Evolutionary conservation across 2,113 vertebrate genomes (phyloP).

Genomic region (Limanda limanda): DNA sequence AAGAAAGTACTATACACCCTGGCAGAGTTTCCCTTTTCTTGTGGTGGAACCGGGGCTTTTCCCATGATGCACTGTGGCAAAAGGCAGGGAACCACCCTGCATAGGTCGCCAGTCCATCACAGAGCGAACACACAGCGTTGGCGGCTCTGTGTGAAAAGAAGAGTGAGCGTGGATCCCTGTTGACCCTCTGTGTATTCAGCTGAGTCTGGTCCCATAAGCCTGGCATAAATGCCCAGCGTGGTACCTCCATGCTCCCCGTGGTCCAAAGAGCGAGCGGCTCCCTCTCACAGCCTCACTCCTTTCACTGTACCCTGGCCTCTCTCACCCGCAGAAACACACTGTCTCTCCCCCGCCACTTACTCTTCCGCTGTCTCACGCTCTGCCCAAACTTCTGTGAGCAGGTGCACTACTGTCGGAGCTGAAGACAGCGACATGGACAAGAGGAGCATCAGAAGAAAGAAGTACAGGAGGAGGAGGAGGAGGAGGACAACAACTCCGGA

Average conservation of each 20-base stretch:
- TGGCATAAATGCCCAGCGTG: constrained; percentile 74
- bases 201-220: constrained; percentile 62
- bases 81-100: constrained; percentile 36
- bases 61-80: constrained; percentile 39
- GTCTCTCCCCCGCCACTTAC: constrained; percentile 43
- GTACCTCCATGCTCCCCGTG: constrained; percentile 53
- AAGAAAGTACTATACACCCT: background rate
- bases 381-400: constrained; percentile 64
- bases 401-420: constrained; percentile 71
- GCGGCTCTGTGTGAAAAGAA: constrained; percentile 58
- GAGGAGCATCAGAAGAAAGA: constrained; percentile 50
- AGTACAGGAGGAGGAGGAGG: constrained; percentile 53
- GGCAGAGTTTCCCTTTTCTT: background rate
- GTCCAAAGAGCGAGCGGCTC: constrained; percentile 56
- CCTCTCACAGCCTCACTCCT: constrained; percentile 64
- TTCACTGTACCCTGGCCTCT: constrained; percentile 60
- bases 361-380: constrained; percentile 51
- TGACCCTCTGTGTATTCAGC: constrained; percentile 64
- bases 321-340: constrained; percentile 44
- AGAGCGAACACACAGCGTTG: constrained; percentile 32
- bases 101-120: constrained; percentile 51
- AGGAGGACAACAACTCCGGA: constrained; percentile 61
- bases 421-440: constrained; percentile 48
- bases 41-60: constrained; percentile 10
- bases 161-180: constrained; percentile 67